A percentile compares a stretch with the other conserved stretches of the same genome.
Conservation (phyloP, 2,113 vertebrate species). For the Empidonax alnorum region DNA sequence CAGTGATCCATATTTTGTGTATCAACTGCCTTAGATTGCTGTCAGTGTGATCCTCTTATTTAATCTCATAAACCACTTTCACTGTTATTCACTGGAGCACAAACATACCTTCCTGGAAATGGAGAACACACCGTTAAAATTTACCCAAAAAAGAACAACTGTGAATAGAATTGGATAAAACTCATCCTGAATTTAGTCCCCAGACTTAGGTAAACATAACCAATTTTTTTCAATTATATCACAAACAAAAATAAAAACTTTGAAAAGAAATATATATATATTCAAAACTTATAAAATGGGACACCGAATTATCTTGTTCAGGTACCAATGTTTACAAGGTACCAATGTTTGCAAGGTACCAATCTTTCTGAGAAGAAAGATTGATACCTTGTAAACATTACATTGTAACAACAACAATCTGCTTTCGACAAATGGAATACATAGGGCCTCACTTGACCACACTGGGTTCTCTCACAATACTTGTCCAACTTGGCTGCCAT, state of each 20-base stretch:
- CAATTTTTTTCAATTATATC: neutral
- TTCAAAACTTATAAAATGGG: neutral
- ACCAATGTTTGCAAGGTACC: too few relatives aligned
- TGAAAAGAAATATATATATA: neutral
- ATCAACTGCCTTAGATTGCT: neutral
- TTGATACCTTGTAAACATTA: rapidly evolving
- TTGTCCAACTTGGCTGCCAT: neutral
- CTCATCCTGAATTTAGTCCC: neutral
- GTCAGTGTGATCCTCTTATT: neutral
- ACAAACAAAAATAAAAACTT: neutral
- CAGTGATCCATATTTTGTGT: neutral
- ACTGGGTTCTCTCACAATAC: neutral
- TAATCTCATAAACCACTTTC: neutral
- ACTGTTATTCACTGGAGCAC: neutral
- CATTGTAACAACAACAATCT: rapidly evolving
- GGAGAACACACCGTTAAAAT: neutral
- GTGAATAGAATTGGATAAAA: neutral
- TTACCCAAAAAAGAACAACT: neutral
- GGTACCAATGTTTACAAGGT: too few relatives aligned
- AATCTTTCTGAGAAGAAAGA: neutral
- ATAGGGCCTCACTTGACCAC: rapidly evolving
- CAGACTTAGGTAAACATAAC: neutral
- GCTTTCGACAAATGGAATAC: neutral
- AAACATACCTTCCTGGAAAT: neutral
- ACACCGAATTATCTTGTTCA: neutral